A percentile compares a stretch with the other conserved stretches of the same genome.
These are phyloP conservation scores for Mormyrus iriodes DNA, from an alignment of 2,113 vertebrate species.

Conservation along the genomic window DNA sequence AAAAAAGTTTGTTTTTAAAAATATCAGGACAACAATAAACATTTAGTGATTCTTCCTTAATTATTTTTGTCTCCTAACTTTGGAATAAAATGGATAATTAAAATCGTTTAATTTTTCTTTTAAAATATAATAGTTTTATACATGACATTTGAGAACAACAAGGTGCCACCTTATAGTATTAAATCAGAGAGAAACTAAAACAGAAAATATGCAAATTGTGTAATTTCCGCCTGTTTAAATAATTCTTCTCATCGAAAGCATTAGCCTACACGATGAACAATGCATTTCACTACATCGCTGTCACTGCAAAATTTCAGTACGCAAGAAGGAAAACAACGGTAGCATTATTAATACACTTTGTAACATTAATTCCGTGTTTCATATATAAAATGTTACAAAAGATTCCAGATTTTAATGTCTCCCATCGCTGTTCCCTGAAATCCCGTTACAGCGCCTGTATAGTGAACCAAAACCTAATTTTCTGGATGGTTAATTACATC, in stretches of 20 bases:
- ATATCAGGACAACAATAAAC: neutral
- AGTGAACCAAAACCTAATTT: constrained; percentile 35
- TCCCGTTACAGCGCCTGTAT: neutral
- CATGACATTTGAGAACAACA: neutral
- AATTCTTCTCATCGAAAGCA: neutral
- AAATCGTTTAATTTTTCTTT: neutral
- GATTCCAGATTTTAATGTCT: neutral
- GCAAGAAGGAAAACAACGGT: neutral
- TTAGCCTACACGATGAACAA: neutral
- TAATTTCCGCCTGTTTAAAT: neutral
- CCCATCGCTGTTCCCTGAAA: neutral
- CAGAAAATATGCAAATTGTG: neutral
- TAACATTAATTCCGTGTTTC: neutral
- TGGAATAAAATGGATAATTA: neutral
- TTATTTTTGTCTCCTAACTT: neutral
- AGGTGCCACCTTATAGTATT: neutral
- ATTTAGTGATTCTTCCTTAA: neutral
- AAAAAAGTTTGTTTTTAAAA: too few relatives aligned
- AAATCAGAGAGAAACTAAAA: neutral
- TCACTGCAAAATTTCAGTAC: neutral
- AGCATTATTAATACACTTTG: neutral
- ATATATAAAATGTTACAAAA: neutral
- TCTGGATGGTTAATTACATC: constrained; percentile 38
- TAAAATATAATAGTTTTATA: neutral
- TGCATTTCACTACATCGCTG: neutral